phyloP scores from a whole-genome alignment of 2,888 invertebrate genomes.

The Caenorhabditis sp. region DNA sequence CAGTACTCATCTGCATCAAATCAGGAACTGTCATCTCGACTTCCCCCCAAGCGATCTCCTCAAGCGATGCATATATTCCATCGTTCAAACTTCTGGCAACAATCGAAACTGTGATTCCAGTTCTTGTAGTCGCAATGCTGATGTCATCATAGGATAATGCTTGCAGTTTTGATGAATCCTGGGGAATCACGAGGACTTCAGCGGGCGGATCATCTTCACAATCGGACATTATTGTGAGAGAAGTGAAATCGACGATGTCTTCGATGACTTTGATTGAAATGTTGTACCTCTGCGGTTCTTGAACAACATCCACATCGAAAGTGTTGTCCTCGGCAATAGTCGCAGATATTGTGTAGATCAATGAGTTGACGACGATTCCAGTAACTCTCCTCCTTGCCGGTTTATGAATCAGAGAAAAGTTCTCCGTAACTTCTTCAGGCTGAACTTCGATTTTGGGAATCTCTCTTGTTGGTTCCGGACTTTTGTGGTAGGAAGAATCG shows the following conservation, averaged over 20 bases:
- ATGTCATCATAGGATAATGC: slow-evolving; percentile 56
- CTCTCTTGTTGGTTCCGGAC: slow-evolving; percentile 23
- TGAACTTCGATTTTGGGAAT: slow-evolving; percentile 3
- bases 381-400: slow-evolving; percentile 58
- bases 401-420: slow-evolving; percentile 49
- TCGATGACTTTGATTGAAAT: slow-evolving; percentile 73
- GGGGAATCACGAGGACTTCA: slow-evolving; percentile 29
- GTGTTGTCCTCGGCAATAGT: slow-evolving; percentile 69
- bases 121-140: slow-evolving; percentile 55
- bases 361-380: slow-evolving; percentile 64
- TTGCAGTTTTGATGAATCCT: slow-evolving; percentile 39
- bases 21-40: slow-evolving; percentile 77
- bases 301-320: slow-evolving; percentile 74
- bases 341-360: slow-evolving; percentile 63
- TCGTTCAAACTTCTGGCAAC: slow-evolving; percentile 80
- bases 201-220: slow-evolving; percentile 63
- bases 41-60: slow-evolving; percentile 82
- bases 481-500: slow-evolving; percentile 36
- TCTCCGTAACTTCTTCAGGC: slow-evolving; percentile 48
- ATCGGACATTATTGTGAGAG: slow-evolving; percentile 69
- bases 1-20: slow-evolving; percentile 64
- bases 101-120: slow-evolving; percentile 79
- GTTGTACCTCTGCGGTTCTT: slow-evolving; percentile 70
- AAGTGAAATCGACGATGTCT: slow-evolving; percentile 73
- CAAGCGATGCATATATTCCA: slow-evolving; percentile 78